These are phyloP conservation scores for Dipodomys ordii DNA, from an alignment of 2,113 vertebrate genomes.

Conservation along the genomic window DNA sequence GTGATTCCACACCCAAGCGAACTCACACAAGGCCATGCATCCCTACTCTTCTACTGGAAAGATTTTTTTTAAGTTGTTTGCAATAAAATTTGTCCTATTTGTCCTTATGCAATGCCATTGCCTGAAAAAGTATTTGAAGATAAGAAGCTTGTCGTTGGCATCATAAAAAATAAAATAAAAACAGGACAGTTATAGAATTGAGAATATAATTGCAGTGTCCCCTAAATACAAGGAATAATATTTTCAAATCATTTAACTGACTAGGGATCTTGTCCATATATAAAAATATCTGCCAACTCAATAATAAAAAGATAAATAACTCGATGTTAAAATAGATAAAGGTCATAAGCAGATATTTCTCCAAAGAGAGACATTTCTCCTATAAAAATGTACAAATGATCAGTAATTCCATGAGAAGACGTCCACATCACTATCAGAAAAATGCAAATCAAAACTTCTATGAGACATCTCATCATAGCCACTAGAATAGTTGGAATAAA, in stretches of 20 bases:
- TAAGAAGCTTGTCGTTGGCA: not conserved
- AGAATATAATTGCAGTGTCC: not conserved
- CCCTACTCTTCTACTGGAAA: not conserved
- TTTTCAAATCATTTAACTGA: not conserved
- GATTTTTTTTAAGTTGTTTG: not conserved
- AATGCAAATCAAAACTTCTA: not conserved
- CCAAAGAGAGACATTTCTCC: not conserved
- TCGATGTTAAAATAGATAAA: not conserved
- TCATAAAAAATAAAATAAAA: not conserved
- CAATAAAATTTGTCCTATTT: not conserved
- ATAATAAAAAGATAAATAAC: not conserved
- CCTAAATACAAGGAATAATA: not conserved
- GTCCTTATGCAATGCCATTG: not conserved
- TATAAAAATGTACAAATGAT: not conserved
- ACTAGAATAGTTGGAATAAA: not conserved
- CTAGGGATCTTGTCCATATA: not conserved
- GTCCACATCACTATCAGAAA: not conserved
- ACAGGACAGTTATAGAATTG: not conserved
- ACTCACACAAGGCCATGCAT: not conserved
- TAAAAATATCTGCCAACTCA: not conserved
- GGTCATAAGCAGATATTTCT: not conserved
- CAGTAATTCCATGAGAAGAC: not conserved
- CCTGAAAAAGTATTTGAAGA: not conserved
- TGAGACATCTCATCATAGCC: not conserved
- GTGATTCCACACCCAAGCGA: not conserved